Base-by-base conservation (phyloP, 2,113 vertebrate species). In the Poeciliopsis prolifica region DNA sequence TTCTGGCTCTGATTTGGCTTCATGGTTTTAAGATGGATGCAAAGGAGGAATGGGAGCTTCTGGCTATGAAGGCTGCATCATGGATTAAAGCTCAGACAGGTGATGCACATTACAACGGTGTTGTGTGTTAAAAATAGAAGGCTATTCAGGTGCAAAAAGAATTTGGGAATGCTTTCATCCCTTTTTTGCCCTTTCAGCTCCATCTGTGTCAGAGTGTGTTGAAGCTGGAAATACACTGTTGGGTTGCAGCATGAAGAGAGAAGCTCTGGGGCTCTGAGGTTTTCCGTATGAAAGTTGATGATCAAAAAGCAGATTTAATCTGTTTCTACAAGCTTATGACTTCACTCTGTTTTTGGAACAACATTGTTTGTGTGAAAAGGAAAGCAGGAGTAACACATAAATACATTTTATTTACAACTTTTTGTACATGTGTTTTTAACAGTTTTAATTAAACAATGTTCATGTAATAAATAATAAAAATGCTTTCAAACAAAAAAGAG, bases 1-100 rank as follows among this genome's bases (percentile, higher is more conserved):
- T 95, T 65, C 86, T 96, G 82, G 94, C 95, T 17, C 88, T 96
- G 81, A 76, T 95, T 31, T 96, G 96, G 96, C 94, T 96, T 19
- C 87, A 95, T 77, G 91, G 78, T n/a, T 93, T 87, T 42, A 90
- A 91, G 54, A 75, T 61, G 48, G 87, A 93, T 40, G 68, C 75
- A 58, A 85, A 88, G 66, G 92, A 91, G 3, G 94, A 94, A 86
- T 94, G 92, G 95, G 91, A 95, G 83, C 82, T 96, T 75, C 78
- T 94, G 90, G 92, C 94, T 74, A 85, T 90, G 77, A 93, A 94
- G n/a, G 92, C 95, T 15, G 87, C 85, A 71, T 94, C 93, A 74
- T 94, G 91, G 95, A 85, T 95, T 14, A 69, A 40, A 61, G 78
- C 87, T 66, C 88, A 92, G 72, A 93, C 90, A 19, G 91, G 94